Conservation (phyloP, 37 sponge, comb jelly and placozoan genomes). For the Beroe ovata region DNA sequence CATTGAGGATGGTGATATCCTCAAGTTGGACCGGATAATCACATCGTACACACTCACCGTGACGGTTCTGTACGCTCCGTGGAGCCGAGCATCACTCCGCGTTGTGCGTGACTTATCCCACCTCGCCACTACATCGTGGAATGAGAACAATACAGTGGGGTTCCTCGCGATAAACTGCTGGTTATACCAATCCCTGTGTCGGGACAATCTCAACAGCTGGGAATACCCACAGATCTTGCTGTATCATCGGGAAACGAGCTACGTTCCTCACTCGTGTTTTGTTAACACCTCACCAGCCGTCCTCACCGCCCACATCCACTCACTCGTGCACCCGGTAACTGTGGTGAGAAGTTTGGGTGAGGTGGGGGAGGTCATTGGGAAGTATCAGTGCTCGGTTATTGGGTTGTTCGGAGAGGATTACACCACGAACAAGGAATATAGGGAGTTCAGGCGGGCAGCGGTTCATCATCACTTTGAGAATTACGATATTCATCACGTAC, state of each 20-base stretch:
- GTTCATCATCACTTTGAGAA: constrained; percentile 9
- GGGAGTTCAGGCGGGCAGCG: background rate
- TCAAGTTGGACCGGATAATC: background rate
- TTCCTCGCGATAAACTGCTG: constrained; percentile 29
- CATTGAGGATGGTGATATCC: background rate
- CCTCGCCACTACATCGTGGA: background rate
- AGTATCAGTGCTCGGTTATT: background rate
- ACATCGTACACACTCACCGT: background rate
- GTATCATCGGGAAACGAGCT: background rate
- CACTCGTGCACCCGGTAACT: background rate
- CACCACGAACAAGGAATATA: background rate
- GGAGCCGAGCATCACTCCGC: constrained; percentile 2
- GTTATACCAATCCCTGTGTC: background rate
- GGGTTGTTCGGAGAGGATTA: constrained; percentile 28
- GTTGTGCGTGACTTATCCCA: background rate
- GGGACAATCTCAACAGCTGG: background rate
- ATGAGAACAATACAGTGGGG: background rate
- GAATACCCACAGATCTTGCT: constrained; percentile 12
- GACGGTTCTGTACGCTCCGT: constrained; percentile 19
- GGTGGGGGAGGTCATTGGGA: background rate
- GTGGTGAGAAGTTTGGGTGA: background rate
- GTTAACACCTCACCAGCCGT: background rate
- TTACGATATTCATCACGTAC: background rate
- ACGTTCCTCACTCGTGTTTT: background rate
- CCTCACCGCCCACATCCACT: background rate